Base-by-base conservation (phyloP, 23 tunicate genomes). In the Trididemnum nubilum region DNA sequence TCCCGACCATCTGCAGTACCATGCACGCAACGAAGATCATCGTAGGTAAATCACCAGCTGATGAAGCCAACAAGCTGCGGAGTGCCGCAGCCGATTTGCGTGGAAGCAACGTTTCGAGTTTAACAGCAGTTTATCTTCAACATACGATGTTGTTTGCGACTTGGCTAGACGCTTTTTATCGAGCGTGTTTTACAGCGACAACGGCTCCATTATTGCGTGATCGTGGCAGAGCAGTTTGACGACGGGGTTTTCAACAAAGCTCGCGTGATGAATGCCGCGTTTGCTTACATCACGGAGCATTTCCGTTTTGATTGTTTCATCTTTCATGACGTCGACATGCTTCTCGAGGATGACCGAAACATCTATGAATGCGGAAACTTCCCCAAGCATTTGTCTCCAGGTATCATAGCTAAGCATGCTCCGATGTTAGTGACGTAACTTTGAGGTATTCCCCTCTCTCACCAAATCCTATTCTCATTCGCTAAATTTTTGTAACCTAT, bases 241-340 rank as follows among this genome's bases (percentile, higher is more conserved):
- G 73, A 95, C 74, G 99, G 99, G 35, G 30, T 85, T 0, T 95
- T 95, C 80, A 95, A 95, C 88, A 95, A 95, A 77, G 99, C 96
- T 0, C 86, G 89, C 0, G 81, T 90, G 1, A 96, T 96, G 99
- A 96, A 96, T 71, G 97, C 99, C 0, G 97, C 85, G 5, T 96
- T 87, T 58, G 59, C 34, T 2, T 94, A 91, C 64, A 92, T 96
- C 52, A 84, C 70, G 64, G 28, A 50, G 0, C 12, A 36, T 38
- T 19, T 35, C 23, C 35, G 26, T 9, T 96, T 91, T 65, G 97
- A 96, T 61, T 96, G 99, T 81, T 97, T 87, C 73, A 71, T 96
- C 27, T 96, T 91, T 65, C 99, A 96, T 65, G 99, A 96, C 78
- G 99, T 96, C 0, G 99, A 96, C 64, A 91, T 96, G 97, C 49